These are phyloP conservation scores for Diachrysia chrysitis DNA, from an alignment of 2,888 invertebrate genomes.

Conservation along the genomic window DNA sequence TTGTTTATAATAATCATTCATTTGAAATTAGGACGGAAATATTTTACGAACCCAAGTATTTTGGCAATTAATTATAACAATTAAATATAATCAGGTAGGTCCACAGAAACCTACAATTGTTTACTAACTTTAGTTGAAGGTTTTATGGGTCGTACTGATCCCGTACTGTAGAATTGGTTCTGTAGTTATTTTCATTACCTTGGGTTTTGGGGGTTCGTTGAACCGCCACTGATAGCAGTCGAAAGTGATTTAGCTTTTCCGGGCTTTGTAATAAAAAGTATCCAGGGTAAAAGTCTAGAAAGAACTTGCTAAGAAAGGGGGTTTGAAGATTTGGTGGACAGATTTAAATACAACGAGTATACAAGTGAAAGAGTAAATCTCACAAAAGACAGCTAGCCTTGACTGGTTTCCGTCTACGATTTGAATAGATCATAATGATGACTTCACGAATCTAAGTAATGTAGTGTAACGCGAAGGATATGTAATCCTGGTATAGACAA, in stretches of 20 bases:
- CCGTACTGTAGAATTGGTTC: not conserved
- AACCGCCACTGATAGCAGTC: not conserved
- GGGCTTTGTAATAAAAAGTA: not conserved
- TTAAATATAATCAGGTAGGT: not conserved
- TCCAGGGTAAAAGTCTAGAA: too few relatives aligned
- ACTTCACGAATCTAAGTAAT: not conserved
- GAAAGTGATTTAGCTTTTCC: not conserved
- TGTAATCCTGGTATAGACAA: not conserved
- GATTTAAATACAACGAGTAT: too few relatives aligned
- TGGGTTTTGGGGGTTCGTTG: not conserved
- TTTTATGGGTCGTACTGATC: not conserved
- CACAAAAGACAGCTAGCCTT: not conserved
- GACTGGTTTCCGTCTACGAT: not conserved
- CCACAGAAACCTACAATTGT: not conserved
- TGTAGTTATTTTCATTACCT: not conserved
- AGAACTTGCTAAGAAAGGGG: too few relatives aligned
- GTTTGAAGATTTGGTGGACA: too few relatives aligned
- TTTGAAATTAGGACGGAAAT: not conserved
- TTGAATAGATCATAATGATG: too few relatives aligned
- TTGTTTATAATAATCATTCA: not conserved
- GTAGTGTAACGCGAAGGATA: not conserved
- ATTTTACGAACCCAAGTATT: not conserved
- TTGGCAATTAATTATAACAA: not conserved
- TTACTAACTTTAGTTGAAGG: not conserved
- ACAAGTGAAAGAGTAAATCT: too few relatives aligned